These are phyloP conservation scores for Leptocoma aspasia DNA, from an alignment of 2,113 vertebrate genomes.

Conservation along the genomic window DNA sequence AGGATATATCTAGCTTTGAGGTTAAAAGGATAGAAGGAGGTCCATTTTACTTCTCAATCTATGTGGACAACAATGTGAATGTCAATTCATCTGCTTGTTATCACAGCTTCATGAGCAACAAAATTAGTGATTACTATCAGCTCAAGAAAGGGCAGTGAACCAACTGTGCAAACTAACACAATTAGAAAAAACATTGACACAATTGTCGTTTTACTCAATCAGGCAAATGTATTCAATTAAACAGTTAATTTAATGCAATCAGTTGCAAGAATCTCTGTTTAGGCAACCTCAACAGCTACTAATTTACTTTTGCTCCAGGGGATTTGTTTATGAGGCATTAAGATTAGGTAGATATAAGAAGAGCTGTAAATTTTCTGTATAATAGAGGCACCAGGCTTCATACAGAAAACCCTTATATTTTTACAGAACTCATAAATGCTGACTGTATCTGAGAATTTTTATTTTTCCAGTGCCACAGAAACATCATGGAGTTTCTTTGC, in stretches of 20 bases:
- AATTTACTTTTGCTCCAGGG: not conserved
- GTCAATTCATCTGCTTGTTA: not conserved
- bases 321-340: not conserved
- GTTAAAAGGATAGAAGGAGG: not conserved
- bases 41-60: not conserved
- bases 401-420: not conserved
- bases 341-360: not conserved
- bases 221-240: slow-evolving; percentile 15
- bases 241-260: slow-evolving; percentile 17
- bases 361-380: not conserved
- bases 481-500: not conserved
- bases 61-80: not conserved
- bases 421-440: not conserved
- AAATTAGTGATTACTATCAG: not conserved
- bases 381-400: not conserved
- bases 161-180: not conserved
- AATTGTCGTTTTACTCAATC: not conserved
- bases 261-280: not conserved
- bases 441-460: not conserved
- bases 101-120: not conserved
- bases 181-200: not conserved
- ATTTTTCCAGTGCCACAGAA: not conserved
- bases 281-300: not conserved
- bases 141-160: not conserved
- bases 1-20: not conserved